Base-by-base conservation (phyloP, 2,888 invertebrate species). In the Cybosia mesomella region DNA sequence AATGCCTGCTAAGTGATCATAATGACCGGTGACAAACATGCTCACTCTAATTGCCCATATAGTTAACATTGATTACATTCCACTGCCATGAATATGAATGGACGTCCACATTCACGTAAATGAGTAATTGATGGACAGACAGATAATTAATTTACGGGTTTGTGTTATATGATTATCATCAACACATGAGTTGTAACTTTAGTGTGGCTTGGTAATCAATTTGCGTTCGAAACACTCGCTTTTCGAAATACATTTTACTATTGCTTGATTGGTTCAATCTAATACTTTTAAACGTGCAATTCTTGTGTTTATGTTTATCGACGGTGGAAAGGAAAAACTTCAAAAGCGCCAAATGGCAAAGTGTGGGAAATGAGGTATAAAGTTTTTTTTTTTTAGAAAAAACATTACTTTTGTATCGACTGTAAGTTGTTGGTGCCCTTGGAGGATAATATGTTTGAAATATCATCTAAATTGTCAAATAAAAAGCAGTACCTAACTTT, bases 21-120 rank as follows among this genome's bases (percentile, higher is more conserved):
- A 79, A 79, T 63, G 74, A 66, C 67, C 73, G 67, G 68, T 67
- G 77, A 74, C 76, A 77, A 73, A 73, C 74, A 74, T 71, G 67
- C 69, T 10, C 72, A 71, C 72, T 72, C 82, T 87, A 87, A 87
- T 85, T 85, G 84, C 71, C 76, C 67, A 73, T 74, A 74, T 82
- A 80, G 84, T 81, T 80, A 76, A 76, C 86, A 86, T 85, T 89
- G 86, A 88, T 88, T 84, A 83, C 86, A 90, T 90, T 87, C 87
- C 84, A 79, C 77, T 66, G 67, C 71, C 81, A 83, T 86, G 83
- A 85, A 87, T 88, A 86, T 91, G 87, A 85, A 92, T 89, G 87
- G 85, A 83, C 78, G 72, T 72, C 81, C 73, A 85, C 85, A 87
- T 89, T 86, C 81, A 80, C 81, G 82, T 86, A 83, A 69, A 72